Percentiles rank a stretch among this genome's conserved stretches.
Conservation (phyloP, 1,140 invertebrate genomes). For the Cyclina sinensis region DNA sequence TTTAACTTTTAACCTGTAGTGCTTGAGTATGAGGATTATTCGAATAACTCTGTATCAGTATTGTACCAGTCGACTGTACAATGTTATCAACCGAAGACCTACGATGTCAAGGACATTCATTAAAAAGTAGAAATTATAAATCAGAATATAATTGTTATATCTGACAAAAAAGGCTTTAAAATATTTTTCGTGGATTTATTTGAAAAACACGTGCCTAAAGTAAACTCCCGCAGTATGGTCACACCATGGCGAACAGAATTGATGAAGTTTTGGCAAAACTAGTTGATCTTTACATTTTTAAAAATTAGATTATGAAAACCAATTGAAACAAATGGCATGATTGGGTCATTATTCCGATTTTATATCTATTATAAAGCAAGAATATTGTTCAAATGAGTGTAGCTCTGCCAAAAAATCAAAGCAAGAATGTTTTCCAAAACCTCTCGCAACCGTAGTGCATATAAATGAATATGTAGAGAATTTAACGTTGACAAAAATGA, state of each 20-base stretch:
- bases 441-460: background rate
- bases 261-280: slow-evolving; percentile 1
- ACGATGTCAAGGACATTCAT: too few relatives aligned
- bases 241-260: background rate
- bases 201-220: background rate
- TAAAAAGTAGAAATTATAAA: background rate
- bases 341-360: background rate
- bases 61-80: too few relatives aligned
- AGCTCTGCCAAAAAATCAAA: background rate
- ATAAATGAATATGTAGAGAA: slow-evolving; percentile 15
- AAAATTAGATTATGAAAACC: background rate
- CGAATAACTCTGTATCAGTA: too few relatives aligned
- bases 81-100: too few relatives aligned
- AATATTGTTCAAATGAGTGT: background rate
- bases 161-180: background rate
- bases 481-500: slow-evolving; percentile 19
- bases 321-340: background rate
- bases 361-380: slow-evolving; percentile 1
- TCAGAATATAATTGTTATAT: background rate
- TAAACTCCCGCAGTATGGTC: background rate
- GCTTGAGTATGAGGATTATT: background rate
- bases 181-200: background rate
- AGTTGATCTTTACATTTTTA: background rate
- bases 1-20: too few relatives aligned
- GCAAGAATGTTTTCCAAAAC: background rate